Evolutionary conservation across 64 coral and sea anemone genomes (phyloP).

Genomic region (Actinia equina): DNA sequence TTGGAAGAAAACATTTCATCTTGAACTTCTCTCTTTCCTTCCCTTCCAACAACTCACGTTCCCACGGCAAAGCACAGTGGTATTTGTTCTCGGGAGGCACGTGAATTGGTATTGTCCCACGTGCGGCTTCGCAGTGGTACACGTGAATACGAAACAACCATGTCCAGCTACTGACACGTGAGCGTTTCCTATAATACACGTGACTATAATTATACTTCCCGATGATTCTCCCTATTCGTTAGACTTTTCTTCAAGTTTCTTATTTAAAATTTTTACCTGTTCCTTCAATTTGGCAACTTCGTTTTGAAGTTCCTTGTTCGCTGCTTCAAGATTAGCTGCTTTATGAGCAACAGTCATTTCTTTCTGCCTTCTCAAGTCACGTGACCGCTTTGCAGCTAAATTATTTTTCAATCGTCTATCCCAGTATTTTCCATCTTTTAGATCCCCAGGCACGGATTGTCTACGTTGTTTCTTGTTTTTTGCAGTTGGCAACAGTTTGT

Average conservation of each 20-base stretch:
- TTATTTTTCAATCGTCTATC: conserved; percentile 65
- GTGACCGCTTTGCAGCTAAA: conserved; percentile 55
- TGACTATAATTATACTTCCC: neutral
- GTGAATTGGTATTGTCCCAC: neutral
- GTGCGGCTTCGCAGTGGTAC: neutral
- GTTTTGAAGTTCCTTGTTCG: conserved; percentile 30
- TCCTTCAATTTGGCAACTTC: conserved; percentile 52
- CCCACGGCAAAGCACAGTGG: neutral
- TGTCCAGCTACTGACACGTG: neutral
- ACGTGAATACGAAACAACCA: neutral
- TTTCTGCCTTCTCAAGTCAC: conserved; percentile 50
- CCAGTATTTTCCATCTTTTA: conserved; percentile 66
- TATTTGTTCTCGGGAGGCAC: neutral
- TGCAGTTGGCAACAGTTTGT: neutral
- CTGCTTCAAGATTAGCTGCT: conserved; percentile 28
- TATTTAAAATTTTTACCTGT: conserved; percentile 29
- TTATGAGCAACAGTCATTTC: conserved; percentile 41
- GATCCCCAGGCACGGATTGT: conserved; percentile 18
- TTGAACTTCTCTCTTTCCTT: neutral
- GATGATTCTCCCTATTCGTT: neutral
- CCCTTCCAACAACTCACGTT: neutral
- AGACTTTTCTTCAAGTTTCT: conserved; percentile 25
- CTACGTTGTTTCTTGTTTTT: neutral
- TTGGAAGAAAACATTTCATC: neutral
- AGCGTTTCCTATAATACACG: neutral